Conservation (phyloP, 2,888 invertebrate species). For the Phalangium opilio region DNA sequence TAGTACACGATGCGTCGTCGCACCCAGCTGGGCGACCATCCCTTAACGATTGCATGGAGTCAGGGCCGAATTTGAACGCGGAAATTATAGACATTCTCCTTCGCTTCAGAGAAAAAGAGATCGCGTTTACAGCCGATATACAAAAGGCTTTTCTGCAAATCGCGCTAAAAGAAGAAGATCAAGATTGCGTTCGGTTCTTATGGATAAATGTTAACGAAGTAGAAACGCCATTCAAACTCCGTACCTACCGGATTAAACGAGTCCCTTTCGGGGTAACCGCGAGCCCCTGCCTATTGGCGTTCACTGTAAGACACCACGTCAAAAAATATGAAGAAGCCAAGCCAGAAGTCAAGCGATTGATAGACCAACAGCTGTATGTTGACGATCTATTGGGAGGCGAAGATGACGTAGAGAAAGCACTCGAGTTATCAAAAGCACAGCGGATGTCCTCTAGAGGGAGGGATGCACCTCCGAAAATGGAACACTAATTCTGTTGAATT, state of each 20-base stretch:
- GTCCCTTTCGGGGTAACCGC: background rate
- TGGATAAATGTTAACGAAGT: background rate
- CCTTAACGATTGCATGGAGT: slow-evolving; percentile 6
- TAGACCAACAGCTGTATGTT: slow-evolving; percentile 1
- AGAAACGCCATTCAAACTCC: no score
- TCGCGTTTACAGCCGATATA: slow-evolving; percentile 10
- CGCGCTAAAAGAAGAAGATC: slow-evolving; percentile 5
- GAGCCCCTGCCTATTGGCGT: background rate
- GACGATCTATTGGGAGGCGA: background rate
- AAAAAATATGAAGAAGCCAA: slow-evolving; percentile 1
- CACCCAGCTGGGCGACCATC: slow-evolving; percentile 2
- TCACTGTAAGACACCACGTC: slow-evolving; percentile 1
- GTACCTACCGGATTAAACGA: background rate
- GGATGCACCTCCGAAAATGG: no score
- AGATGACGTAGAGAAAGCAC: background rate
- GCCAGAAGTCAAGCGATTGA: background rate
- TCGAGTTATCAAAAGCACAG: background rate
- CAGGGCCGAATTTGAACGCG: slow-evolving; percentile 4
- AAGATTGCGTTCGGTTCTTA: slow-evolving; percentile 6
- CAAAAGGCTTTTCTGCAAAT: slow-evolving; percentile 9
- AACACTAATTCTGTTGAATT: no score
- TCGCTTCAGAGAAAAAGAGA: slow-evolving; percentile 10
- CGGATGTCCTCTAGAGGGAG: no score
- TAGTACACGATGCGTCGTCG: slow-evolving; percentile 9
- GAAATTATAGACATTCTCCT: slow-evolving; percentile 3